Evolutionary conservation across 53 echinoderm and acorn worm species (phyloP).

Genomic region (Luidia sarsii): DNA sequence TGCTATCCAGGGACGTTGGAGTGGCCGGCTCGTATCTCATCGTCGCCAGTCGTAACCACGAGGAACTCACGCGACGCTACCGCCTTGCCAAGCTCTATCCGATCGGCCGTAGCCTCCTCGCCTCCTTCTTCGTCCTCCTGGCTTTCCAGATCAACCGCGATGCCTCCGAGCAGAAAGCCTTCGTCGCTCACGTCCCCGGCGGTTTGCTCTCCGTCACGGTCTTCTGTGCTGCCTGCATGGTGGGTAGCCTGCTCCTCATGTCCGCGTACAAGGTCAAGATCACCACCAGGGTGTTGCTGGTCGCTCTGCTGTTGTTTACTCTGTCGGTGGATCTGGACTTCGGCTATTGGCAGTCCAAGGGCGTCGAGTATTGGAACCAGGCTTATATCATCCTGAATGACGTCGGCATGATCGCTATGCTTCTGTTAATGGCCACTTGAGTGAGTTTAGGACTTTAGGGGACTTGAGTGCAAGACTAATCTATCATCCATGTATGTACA

Average conservation of each 20-base stretch:
- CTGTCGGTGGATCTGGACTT: slow-evolving; percentile 61
- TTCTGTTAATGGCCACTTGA: slow-evolving; percentile 52
- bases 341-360: slow-evolving; percentile 51
- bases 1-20: slow-evolving; percentile 64
- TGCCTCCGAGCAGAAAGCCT: slow-evolving; percentile 50
- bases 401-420: slow-evolving; percentile 32
- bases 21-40: slow-evolving; percentile 65
- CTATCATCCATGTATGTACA: too few species aligned
- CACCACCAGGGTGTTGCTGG: slow-evolving; percentile 4
- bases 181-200: slow-evolving; percentile 37
- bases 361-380: slow-evolving; percentile 70
- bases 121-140: slow-evolving; percentile 55
- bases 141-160: slow-evolving; percentile 66
- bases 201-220: slow-evolving; percentile 10
- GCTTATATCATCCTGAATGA: slow-evolving; percentile 49
- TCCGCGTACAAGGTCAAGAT: slow-evolving; percentile 25
- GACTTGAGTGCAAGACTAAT: too few species aligned
- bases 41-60: slow-evolving; percentile 64
- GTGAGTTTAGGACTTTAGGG: too few species aligned
- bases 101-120: slow-evolving; percentile 40
- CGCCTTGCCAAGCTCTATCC: slow-evolving; percentile 69
- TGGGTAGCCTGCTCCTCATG: slow-evolving; percentile 34
- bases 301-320: not conserved
- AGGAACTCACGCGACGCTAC: slow-evolving; percentile 57
- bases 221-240: slow-evolving; percentile 18